A percentile compares a stretch with the other conserved stretches of the same genome.
Evolutionary conservation across 2,797 vertebrate species (phyloP).

Genomic region (Gallinago solitaria): DNA sequence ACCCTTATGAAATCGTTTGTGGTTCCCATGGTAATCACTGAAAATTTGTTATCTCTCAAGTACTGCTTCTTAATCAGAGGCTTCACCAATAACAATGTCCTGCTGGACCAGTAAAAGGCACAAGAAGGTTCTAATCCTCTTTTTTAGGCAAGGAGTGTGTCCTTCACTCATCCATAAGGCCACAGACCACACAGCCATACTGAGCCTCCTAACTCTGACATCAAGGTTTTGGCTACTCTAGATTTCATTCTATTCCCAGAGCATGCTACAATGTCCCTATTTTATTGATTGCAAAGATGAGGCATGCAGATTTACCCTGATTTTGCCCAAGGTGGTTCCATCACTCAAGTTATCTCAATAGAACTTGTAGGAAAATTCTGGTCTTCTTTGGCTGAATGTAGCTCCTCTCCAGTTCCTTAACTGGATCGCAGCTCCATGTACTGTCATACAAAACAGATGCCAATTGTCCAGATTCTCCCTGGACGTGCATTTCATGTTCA

Average conservation of each 20-base stretch:
- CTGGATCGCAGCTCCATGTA: neutral
- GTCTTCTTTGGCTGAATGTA: neutral
- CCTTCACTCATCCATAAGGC: neutral
- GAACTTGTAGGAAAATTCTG: neutral
- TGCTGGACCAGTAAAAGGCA: neutral
- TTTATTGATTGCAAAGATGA: neutral
- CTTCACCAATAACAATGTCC: slow-evolving; percentile 27
- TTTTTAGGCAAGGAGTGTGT: neutral
- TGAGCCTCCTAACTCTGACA: neutral
- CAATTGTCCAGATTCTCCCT: accelerated
- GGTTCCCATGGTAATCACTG: slow-evolving; percentile 71
- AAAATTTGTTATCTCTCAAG: slow-evolving; percentile 48
- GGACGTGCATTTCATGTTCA: neutral
- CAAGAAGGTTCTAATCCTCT: neutral
- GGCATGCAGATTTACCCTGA: neutral
- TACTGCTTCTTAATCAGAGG: slow-evolving; percentile 33
- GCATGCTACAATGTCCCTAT: neutral
- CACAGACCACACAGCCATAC: neutral
- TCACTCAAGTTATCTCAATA: neutral
- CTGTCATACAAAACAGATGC: no score
- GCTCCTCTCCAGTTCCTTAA: neutral
- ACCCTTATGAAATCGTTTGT: slow-evolving; percentile 61
- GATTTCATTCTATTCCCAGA: neutral
- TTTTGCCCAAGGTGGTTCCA: neutral
- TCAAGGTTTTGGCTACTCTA: neutral